A percentile compares a stretch with the other conserved stretches of the same genome.
Evolutionary conservation across 1,140 invertebrate genomes (phyloP).

Genomic region (Antheraea mylitta): DNA sequence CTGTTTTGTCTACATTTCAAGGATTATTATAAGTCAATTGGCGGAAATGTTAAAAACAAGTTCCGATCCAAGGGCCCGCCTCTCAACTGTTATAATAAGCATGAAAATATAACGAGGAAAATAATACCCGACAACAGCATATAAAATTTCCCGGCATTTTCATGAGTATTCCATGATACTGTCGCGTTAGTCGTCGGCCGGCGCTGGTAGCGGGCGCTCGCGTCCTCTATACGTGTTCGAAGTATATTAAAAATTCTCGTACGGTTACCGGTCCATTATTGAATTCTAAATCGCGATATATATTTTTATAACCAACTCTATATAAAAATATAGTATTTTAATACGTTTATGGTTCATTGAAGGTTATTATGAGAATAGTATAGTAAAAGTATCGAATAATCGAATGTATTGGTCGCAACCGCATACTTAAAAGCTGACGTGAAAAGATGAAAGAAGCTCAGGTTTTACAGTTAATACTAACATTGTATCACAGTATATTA

Average conservation of each 20-base stretch:
- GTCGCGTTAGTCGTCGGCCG: conserved; percentile 13
- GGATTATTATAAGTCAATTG: not conserved
- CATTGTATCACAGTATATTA: too few species aligned
- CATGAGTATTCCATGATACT: not conserved
- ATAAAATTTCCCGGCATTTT: conserved; percentile 7
- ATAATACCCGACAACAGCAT: not conserved
- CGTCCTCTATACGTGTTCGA: not conserved
- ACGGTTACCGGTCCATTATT: not conserved
- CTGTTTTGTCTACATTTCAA: too few species aligned
- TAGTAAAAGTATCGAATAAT: too few species aligned
- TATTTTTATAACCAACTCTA: not conserved
- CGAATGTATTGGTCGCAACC: too few species aligned
- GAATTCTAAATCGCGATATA: not conserved
- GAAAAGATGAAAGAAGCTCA: too few species aligned
- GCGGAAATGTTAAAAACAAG: not conserved
- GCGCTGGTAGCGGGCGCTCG: too few species aligned
- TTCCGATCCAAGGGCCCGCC: too few species aligned
- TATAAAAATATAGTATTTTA: not conserved
- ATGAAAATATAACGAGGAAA: not conserved
- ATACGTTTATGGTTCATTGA: too few species aligned
- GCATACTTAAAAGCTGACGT: too few species aligned
- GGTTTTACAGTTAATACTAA: too few species aligned
- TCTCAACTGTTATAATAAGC: not conserved
- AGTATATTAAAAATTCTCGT: too few species aligned
- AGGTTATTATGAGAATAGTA: too few species aligned